Base-by-base conservation (phyloP, 2,888 invertebrate genomes). In the Hirtodrosophila trivittata region DNA sequence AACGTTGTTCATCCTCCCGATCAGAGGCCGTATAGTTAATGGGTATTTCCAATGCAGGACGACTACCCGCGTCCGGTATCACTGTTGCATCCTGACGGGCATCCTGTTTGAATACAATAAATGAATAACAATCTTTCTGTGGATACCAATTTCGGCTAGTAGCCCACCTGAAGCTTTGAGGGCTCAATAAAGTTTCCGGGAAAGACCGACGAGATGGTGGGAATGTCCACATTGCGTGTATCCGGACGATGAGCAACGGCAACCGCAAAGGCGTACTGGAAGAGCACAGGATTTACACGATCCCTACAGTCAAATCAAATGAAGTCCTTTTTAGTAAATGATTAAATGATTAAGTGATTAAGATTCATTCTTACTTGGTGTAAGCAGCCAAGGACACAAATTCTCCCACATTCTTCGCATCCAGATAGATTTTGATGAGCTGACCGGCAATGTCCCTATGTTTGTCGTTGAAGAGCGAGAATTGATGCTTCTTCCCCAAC, bases 181-280 rank as follows among this genome's bases (percentile, higher is more conserved):
- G 95, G 93, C 78, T 96, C 95, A 80, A 97, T 91, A 89, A 95
- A 97, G 90, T 95, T 95, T 86, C 95, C 94, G 0, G 97, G 97
- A 89, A 97, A 96, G 0, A 94, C 92, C 89, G 96, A 95, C 32
- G 94, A 93, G 68, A 97, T 93, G 0, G 95, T 93, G 0, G 96
- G 96, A 0, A 97, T 96, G 41, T 95, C 89, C 13, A 96, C 82
- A 39, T 75, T 41, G 1, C 66, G 52, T 0, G 90, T 90, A 59
- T 90, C 90, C 28, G 66, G 66, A 3, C 91, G 90, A 91, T 96
- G 95, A 78, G 95, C 92, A 13, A 96, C 89, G 0, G 95, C 95
- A 5, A 96, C 95, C 0, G 95, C 94, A 33, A 94, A 93, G 38
- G 94, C 93, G 88, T 96, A 97, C 89, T 96, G 94, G 91, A 95